phyloP scores from a whole-genome alignment of 2,113 vertebrate genomes.

The Gorsachius goisagi region DNA sequence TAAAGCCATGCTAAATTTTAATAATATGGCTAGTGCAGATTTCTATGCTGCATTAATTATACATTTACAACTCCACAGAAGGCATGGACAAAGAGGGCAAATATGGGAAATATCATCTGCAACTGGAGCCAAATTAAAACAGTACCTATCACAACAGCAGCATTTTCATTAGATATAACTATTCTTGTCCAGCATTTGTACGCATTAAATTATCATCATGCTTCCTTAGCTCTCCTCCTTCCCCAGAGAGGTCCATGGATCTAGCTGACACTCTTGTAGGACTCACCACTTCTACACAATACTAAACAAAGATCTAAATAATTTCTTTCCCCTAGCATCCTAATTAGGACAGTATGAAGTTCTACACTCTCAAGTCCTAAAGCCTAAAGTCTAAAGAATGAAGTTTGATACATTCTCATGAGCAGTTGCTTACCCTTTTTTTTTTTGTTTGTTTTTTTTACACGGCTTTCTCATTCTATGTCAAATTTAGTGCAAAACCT shows the following conservation, averaged over 20 bases:
- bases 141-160: conserved; percentile 21
- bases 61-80: conserved; percentile 57
- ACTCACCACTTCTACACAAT: conserved; percentile 26
- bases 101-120: conserved; percentile 15
- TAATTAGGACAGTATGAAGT: neutral
- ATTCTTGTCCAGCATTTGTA: conserved; percentile 46
- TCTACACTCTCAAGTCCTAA: neutral
- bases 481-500: neutral
- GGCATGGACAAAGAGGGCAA: neutral
- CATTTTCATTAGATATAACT: conserved; percentile 57
- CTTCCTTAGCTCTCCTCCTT: conserved; percentile 39
- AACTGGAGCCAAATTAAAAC: conserved; percentile 54
- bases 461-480: neutral
- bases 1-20: conserved; percentile 69
- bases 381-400: neutral
- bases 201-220: conserved; percentile 49
- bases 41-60: conserved; percentile 67
- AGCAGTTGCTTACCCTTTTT: neutral
- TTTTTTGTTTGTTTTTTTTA: neutral
- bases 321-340: neutral
- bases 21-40: conserved; percentile 24
- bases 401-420: neutral
- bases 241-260: conserved; percentile 4
- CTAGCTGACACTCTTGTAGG: conserved; percentile 11
- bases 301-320: conserved; percentile 31